Conservation (phyloP, 1,140 invertebrate species). For the Atta texana region DNA sequence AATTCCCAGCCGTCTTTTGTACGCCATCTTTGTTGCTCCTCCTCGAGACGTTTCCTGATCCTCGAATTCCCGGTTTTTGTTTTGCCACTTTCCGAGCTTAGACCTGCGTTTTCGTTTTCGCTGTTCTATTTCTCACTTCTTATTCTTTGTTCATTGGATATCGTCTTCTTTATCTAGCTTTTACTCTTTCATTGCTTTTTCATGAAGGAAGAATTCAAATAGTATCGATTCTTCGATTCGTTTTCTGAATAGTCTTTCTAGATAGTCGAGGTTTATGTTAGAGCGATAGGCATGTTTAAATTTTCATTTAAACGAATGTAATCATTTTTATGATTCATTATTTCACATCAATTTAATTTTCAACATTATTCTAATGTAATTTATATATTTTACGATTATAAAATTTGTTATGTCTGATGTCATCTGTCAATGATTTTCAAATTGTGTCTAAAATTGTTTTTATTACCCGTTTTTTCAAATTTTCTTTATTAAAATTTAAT, state of each 20-base stretch:
- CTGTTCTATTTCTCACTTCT: slow-evolving; percentile 54
- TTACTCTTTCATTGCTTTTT: slow-evolving; percentile 48
- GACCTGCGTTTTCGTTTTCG: slow-evolving; percentile 57
- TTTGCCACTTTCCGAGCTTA: slow-evolving; percentile 49
- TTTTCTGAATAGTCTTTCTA: slow-evolving; percentile 46
- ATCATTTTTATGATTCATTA: neutral
- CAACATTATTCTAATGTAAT: neutral
- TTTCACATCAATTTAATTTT: neutral
- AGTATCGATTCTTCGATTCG: slow-evolving; percentile 11
- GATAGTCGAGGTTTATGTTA: slow-evolving; percentile 18
- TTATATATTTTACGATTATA: neutral
- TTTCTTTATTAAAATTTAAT: neutral
- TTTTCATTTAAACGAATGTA: slow-evolving; percentile 3
- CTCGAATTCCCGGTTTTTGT: slow-evolving; percentile 64
- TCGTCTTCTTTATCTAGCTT: slow-evolving; percentile 54
- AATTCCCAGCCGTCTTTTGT: slow-evolving; percentile 53
- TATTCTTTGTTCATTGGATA: slow-evolving; percentile 13
- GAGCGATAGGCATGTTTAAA: slow-evolving; percentile 22
- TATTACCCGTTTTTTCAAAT: neutral
- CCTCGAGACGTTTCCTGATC: slow-evolving; percentile 49
- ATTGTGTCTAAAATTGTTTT: neutral
- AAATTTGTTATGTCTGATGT: neutral
- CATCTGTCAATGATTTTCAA: neutral
- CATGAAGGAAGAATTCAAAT: slow-evolving; percentile 48
- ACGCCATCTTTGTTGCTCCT: neutral